Conservation (phyloP, 2,797 vertebrate species). For the Sebastes hubbsi region DNA sequence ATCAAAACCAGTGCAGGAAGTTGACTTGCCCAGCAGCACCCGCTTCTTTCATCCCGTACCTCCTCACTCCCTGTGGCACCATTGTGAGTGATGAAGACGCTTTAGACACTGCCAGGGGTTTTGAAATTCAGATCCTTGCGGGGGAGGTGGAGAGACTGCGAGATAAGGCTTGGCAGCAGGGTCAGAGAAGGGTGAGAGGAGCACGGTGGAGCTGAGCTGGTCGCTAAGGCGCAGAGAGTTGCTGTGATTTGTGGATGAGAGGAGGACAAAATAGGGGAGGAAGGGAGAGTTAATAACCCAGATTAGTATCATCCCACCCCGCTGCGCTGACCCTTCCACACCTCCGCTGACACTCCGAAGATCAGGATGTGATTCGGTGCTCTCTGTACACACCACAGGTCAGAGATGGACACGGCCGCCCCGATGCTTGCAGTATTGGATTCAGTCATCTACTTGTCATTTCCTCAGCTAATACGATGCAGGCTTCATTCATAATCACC, state of each 20-base stretch:
- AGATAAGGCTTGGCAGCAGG: constrained; percentile 40
- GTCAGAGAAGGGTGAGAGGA: constrained; percentile 44
- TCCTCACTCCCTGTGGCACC: constrained; percentile 22
- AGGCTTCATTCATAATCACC: constrained; percentile 62
- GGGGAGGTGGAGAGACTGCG: constrained; percentile 12
- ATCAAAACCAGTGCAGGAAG: constrained; percentile 54
- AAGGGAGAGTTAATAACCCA: constrained; percentile 41
- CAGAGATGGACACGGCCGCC: constrained; percentile 16
- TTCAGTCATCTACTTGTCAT: constrained; percentile 67
- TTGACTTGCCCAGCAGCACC: neutral
- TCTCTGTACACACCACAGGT: neutral
- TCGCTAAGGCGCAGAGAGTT: neutral
- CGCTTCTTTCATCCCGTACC: constrained; percentile 13
- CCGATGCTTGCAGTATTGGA: constrained; percentile 37
- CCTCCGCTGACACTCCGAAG: constrained; percentile 19
- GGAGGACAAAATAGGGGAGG: constrained; percentile 1
- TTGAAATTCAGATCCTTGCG: constrained; percentile 49
- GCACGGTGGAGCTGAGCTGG: constrained; percentile 7
- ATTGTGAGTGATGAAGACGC: constrained; percentile 53
- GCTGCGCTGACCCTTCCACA: constrained; percentile 38
- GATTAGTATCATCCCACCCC: constrained; percentile 39
- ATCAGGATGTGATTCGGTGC: constrained; percentile 24
- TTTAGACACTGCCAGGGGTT: constrained; percentile 49
- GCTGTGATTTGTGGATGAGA: constrained; percentile 28
- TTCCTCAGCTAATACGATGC: constrained; percentile 72